Base-by-base conservation (phyloP, 2,797 vertebrate species). In the Dromococcyx pavoninus region DNA sequence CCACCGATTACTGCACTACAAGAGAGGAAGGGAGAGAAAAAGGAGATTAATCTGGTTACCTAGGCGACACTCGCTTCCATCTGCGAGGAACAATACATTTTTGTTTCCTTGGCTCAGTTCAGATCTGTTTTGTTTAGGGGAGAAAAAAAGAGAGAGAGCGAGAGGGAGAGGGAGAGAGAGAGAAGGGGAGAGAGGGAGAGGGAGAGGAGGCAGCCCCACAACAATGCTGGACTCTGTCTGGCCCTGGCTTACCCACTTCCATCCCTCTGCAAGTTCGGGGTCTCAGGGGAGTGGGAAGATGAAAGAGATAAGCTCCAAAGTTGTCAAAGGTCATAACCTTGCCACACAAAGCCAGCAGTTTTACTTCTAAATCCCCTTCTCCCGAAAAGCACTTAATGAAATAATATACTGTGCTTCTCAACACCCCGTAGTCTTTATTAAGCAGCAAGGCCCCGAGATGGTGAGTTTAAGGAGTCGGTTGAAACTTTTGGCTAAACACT, bases 41-140 rank as follows among this genome's bases (percentile, higher is more conserved):
- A 98, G 99, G 99, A 99, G 99, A 99, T 99, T 99, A 99, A 99
- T 99, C 99, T 99, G 98, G 99, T 99, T 99, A 99, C 99, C 99
- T 99, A 99, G 99, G 99, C 98, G 99, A 99, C 99, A 99, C 99
- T 99, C 98, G 99, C 99, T 99, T 99, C 99, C 99, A 99, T 99
- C 99, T 99, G 99, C 97, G 98, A 99, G 99, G 99, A 99, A 99
- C 99, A 99, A 99, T 99, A 99, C 98, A 98, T 98, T 99, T 99
- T 99, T 99, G 99, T 99, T 99, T 99, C 98, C 98, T 98, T 98
- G 99, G 99, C 99, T 99, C 99, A 98, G 99, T 99, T 99, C 99
- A 99, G 99, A 99, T 99, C 99, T 98, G 98, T 98, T 98, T 98
- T 98, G 98, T 98, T 98, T 98, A 98, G 98, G 97, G 96, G 96